Base-by-base conservation (phyloP, 2,797 vertebrate species). In the Poecilia velifera region DNA sequence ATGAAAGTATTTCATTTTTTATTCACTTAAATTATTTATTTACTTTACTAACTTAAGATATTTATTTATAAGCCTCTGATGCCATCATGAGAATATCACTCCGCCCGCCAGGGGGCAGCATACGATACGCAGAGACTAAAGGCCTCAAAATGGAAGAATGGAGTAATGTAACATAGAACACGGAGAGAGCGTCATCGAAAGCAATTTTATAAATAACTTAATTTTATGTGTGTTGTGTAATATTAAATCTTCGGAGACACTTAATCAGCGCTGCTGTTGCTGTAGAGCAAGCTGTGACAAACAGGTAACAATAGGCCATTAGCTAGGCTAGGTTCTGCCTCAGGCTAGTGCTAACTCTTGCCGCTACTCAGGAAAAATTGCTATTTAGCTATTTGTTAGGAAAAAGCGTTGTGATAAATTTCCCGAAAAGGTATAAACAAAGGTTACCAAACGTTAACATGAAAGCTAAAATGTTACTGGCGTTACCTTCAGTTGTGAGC, bases 401-500 rank as follows among this genome's bases (percentile, higher is more conserved):
- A 31, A 14, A 53, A 16, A 2, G 16, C 13, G 41, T 45, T 34
- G 16, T 31, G 31, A 5, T 2, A 22, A 34, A 25, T 43, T 9
- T n/a, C 16, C 3, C 0, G n/a, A 31, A 34, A 45, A 39, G 39
- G 10, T 25, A 2, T 13, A 12, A 39, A 41, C 36, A 41, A 20
- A 41, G 7, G 6, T 41, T 5, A 68, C 8, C 36, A 39, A 66
- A 13, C 14, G 25, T 6, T 16, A 51, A 8, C 1, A 12, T 41
- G 22, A 7, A 76, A 46, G 45, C 46, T 55, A 39, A 34, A n/a
- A 62, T 77, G 74, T 66, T 64, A 4, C 31, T 3, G 22, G 10
- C 77, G 75, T 39, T 79, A 36, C 62, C 72, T 25, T 59, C 6
- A 84, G 75, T 74, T 68, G 34, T 68, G 20, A 41, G 64, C 18